A percentile compares a stretch with the other conserved stretches of the same genome.
phyloP scores from a whole-genome alignment of 1,140 invertebrate species.

The Trachelipus rathkii region DNA sequence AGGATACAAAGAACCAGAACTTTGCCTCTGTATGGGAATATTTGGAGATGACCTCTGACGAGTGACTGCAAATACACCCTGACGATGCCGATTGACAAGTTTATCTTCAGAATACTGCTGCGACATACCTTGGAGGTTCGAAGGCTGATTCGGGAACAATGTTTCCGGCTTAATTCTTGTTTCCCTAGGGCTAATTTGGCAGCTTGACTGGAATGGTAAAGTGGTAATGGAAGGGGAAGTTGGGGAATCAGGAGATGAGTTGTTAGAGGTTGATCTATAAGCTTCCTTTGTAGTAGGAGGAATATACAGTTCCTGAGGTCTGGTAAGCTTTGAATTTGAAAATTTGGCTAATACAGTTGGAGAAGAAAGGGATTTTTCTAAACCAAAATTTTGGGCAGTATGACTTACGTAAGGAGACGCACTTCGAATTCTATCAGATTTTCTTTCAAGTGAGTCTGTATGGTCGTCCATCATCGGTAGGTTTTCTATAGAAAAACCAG shows the following conservation, averaged over 20 bases:
- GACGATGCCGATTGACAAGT: conserved; percentile 1
- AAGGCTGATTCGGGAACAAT: conserved; percentile 34
- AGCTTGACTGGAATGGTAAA: conserved; percentile 25
- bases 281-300: conserved; percentile 19
- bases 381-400: conserved; percentile 21
- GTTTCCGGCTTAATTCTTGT: conserved; percentile 19
- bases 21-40: conserved; percentile 38
- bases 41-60: conserved; percentile 42
- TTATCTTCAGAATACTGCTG: conserved; percentile 36
- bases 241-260: conserved; percentile 33
- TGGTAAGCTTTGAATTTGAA: conserved; percentile 17
- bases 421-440: conserved; percentile 1
- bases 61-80: conserved; percentile 38
- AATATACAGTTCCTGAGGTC: not conserved
- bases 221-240: conserved; percentile 11
- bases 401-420: not conserved
- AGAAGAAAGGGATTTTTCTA: conserved; percentile 36
- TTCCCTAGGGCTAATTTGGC: conserved; percentile 11
- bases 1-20: conserved; percentile 25
- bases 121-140: conserved; percentile 37
- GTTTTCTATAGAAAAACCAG: conserved; percentile 29
- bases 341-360: conserved; percentile 14
- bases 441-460: conserved; percentile 5
- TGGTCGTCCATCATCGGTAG: conserved; percentile 42
- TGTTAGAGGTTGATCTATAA: conserved; percentile 21